phyloP scores from a whole-genome alignment of 2,797 vertebrate species.

The Mus minutoides region DNA sequence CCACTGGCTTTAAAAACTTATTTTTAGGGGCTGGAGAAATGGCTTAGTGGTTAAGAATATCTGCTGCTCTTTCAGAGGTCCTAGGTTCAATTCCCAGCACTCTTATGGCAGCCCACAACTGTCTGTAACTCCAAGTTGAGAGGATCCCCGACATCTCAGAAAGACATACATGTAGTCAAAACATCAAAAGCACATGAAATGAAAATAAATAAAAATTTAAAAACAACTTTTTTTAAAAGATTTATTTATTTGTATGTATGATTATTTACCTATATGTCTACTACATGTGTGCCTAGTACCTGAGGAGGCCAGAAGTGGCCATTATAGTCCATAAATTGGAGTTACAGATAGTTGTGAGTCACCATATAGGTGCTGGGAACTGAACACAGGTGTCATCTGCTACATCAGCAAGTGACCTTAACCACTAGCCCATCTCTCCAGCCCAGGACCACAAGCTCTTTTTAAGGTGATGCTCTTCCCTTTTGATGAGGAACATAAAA shows the following conservation, averaged over 20 bases:
- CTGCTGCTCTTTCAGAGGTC: background rate
- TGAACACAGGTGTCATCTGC: background rate
- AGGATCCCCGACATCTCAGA: background rate
- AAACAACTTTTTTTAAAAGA: background rate
- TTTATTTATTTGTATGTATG: background rate
- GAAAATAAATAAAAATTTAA: background rate
- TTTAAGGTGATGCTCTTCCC: background rate
- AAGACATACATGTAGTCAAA: background rate
- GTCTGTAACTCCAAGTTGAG: no score
- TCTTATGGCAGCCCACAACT: no score
- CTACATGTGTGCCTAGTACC: background rate
- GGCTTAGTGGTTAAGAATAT: background rate
- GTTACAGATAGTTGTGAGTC: background rate
- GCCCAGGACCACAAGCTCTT: background rate
- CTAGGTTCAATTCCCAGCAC: background rate
- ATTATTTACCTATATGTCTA: background rate
- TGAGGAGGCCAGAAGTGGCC: background rate
- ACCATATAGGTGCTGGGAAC: background rate
- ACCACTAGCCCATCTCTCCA: background rate
- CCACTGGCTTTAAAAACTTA: background rate
- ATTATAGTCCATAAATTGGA: background rate
- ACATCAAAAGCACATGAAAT: background rate
- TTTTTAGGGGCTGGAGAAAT: background rate
- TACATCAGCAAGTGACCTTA: background rate
- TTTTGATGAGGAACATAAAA: conserved; percentile 28